These are phyloP conservation scores for Malaclemys terrapin DNA, from an alignment of 2,113 vertebrate species.

Conservation along the genomic window DNA sequence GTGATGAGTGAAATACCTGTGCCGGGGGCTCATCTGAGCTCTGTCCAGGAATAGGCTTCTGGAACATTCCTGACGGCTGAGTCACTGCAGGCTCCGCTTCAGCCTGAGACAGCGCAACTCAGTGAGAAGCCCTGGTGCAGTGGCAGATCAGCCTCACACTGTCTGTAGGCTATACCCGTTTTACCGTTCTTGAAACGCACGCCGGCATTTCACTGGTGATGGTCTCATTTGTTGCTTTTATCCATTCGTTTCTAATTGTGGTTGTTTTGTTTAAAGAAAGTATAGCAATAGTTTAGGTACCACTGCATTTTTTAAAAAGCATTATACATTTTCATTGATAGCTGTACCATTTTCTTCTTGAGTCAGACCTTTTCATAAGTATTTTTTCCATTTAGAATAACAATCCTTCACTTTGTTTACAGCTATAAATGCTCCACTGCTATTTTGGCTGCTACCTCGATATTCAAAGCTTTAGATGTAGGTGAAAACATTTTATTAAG, in stretches of 20 bases:
- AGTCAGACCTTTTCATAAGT: neutral
- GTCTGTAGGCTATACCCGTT: neutral
- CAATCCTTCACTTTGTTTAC: neutral
- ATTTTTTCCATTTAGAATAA: neutral
- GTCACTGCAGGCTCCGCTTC: neutral
- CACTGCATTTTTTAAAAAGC: neutral
- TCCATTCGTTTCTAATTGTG: rapidly evolving
- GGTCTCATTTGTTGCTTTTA: neutral
- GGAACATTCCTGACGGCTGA: neutral
- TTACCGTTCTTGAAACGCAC: neutral
- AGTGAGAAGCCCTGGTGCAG: neutral
- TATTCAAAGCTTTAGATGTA: neutral
- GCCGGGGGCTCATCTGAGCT: neutral
- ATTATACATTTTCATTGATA: neutral
- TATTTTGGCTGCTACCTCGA: neutral
- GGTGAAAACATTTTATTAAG: neutral
- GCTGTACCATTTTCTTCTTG: neutral
- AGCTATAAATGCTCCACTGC: neutral
- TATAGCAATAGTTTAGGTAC: neutral
- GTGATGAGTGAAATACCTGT: neutral
- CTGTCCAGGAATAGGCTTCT: neutral
- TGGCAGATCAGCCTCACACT: neutral
- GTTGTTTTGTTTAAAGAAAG: neutral
- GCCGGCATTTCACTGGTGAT: neutral
- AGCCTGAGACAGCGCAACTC: neutral